Evolutionary conservation across 2,888 invertebrate genomes (phyloP).

Genomic region (Celastrina argiolus): DNA sequence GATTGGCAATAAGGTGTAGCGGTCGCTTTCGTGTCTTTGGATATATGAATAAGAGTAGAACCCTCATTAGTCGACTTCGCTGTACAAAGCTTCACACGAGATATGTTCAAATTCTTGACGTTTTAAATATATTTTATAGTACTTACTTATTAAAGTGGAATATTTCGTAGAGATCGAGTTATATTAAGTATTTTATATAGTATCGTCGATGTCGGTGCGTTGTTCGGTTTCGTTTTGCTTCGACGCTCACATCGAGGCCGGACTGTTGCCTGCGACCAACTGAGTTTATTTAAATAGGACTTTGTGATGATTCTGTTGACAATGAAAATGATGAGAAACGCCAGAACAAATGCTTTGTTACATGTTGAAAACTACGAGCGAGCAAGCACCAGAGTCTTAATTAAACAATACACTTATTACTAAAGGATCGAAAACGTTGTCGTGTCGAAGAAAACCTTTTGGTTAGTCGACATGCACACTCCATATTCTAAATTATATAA

Average conservation of each 20-base stretch:
- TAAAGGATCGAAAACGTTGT: too few species aligned
- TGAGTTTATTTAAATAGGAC: constrained; percentile 5
- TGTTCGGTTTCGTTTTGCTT: constrained; percentile 34
- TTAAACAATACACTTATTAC: too few species aligned
- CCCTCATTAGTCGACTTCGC: constrained; percentile 45
- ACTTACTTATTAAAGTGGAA: constrained; percentile 45
- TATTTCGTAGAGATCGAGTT: constrained; percentile 57
- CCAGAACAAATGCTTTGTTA: constrained; percentile 15
- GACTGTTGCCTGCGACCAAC: constrained; percentile 25
- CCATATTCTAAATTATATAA: too few species aligned
- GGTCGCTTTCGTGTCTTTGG: constrained; percentile 67
- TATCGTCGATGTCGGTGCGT: constrained; percentile 45
- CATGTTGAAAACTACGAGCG: not conserved
- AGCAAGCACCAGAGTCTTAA: not conserved
- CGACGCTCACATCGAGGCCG: constrained; percentile 23
- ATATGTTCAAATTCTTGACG: constrained; percentile 68
- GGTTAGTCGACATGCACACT: too few species aligned
- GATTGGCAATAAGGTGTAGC: constrained; percentile 74
- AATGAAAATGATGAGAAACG: constrained; percentile 1
- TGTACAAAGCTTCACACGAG: constrained; percentile 70
- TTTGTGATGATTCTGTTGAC: not conserved
- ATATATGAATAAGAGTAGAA: constrained; percentile 51
- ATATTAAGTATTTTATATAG: constrained; percentile 45
- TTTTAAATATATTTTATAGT: constrained; percentile 66
- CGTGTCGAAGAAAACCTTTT: too few species aligned